phyloP scores from a whole-genome alignment of 2,113 vertebrate genomes.

The Notiomystis cincta region DNA sequence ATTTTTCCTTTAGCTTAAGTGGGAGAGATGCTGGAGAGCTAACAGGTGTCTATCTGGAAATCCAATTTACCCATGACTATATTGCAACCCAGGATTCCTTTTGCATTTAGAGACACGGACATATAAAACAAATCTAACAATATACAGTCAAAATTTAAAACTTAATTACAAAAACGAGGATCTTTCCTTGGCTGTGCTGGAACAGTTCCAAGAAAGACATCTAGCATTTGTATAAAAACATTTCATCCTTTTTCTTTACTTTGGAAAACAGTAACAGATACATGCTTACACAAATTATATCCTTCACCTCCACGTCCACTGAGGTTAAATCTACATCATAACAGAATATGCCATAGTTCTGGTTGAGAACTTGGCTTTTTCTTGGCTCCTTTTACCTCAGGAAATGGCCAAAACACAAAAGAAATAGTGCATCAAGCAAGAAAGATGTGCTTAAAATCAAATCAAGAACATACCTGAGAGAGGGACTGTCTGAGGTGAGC shows the following conservation, averaged over 20 bases:
- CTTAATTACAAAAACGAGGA: neutral
- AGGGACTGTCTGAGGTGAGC: constrained; percentile 90
- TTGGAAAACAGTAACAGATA: neutral
- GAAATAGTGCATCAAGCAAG: neutral
- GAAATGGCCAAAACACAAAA: neutral
- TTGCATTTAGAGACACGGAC: neutral
- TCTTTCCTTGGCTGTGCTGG: neutral
- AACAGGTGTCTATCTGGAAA: neutral
- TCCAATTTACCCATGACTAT: neutral
- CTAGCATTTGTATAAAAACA: neutral
- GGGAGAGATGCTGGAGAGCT: neutral
- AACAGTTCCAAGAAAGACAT: neutral
- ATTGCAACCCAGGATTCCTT: neutral
- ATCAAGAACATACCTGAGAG: constrained; percentile 84
- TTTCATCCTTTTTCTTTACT: neutral
- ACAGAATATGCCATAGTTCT: neutral
- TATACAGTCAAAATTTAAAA: neutral
- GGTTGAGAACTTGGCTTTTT: neutral
- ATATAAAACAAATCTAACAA: neutral
- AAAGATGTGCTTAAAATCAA: neutral
- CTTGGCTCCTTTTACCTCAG: neutral
- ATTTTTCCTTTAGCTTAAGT: neutral
- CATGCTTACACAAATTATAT: neutral
- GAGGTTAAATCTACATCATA: neutral
- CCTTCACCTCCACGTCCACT: neutral